Evolutionary conservation across 2,888 invertebrate species (phyloP).

Genomic region (Oxyscelio sp.): DNA sequence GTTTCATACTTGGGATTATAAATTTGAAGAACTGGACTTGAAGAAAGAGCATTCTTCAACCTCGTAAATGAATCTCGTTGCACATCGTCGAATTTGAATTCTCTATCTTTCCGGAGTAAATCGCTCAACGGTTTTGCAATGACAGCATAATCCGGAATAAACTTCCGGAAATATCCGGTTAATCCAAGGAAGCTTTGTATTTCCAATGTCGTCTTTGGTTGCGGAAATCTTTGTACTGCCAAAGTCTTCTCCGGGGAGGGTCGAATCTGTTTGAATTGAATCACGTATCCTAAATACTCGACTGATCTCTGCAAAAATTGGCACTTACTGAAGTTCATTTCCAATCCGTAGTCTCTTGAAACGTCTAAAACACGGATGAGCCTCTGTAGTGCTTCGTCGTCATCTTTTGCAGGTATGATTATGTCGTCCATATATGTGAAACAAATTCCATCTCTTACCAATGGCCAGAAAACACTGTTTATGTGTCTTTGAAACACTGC

Average conservation of each 20-base stretch:
- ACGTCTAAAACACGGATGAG: not conserved
- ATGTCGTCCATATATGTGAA: too few species aligned
- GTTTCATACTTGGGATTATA: constrained; percentile 60
- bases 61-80: not conserved
- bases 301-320: constrained; percentile 13
- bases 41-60: not conserved
- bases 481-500: constrained; percentile 19
- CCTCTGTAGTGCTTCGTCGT: constrained; percentile 1
- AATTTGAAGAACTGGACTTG: constrained; percentile 72
- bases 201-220: not conserved
- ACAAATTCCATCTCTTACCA: constrained; percentile 6
- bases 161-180: too few species aligned
- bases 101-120: constrained; percentile 66
- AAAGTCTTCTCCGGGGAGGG: constrained; percentile 15
- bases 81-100: constrained; percentile 46
- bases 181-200: too few species aligned
- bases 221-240: not conserved
- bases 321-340: constrained; percentile 27
- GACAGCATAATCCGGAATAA: not conserved
- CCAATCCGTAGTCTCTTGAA: constrained; percentile 6
- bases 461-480: constrained; percentile 11
- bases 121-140: constrained; percentile 76
- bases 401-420: not conserved
- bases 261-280: constrained; percentile 20
- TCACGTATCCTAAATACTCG: constrained; percentile 33